Evolutionary conservation across 1,140 invertebrate species (phyloP).

Genomic region (Helicoverpa zea): DNA sequence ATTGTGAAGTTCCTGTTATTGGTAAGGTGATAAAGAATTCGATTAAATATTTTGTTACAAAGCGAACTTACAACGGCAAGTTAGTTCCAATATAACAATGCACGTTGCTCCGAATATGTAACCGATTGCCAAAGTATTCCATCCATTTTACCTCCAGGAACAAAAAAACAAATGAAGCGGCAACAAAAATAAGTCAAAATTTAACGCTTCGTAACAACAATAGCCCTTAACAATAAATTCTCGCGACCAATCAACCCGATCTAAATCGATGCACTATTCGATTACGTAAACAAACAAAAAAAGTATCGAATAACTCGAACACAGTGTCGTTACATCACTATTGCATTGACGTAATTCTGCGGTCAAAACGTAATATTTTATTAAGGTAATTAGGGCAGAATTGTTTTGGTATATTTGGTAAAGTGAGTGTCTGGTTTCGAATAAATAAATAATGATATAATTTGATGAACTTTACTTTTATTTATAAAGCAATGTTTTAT

Average conservation of each 20-base stretch:
- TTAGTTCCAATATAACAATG: too few relatives aligned
- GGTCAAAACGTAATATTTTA: constrained; percentile 30
- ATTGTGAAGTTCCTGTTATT: too few relatives aligned
- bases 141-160: too few relatives aligned
- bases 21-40: too few relatives aligned
- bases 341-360: constrained; percentile 11
- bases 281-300: constrained; percentile 26
- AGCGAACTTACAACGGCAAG: too few relatives aligned
- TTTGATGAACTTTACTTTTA: background rate
- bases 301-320: constrained; percentile 25
- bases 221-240: background rate
- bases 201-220: background rate
- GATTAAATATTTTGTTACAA: too few relatives aligned
- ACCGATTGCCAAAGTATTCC: too few relatives aligned
- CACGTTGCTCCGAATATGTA: background rate
- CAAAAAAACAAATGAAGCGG: background rate
- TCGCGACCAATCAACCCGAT: background rate
- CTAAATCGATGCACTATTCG: constrained; percentile 22
- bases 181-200: background rate
- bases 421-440: background rate
- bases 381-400: constrained; percentile 25
- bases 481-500: too few relatives aligned
- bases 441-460: background rate
- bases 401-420: constrained; percentile 24
- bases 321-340: constrained; percentile 28